phyloP scores from a whole-genome alignment of 2,113 vertebrate genomes.

The Monopterus albus region DNA sequence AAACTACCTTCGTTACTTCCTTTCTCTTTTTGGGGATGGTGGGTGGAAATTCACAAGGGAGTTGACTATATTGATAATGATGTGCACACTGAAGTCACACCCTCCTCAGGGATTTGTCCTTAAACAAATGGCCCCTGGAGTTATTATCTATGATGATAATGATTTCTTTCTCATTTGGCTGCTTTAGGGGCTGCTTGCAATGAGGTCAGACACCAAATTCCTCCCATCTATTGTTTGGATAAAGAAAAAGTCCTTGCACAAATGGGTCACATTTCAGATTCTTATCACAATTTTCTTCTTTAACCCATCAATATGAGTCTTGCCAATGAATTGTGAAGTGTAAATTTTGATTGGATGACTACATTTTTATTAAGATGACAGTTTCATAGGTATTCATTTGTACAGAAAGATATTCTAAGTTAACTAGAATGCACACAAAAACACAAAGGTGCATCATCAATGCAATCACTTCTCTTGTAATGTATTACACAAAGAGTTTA shows the following conservation, averaged over 20 bases:
- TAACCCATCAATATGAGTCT: not conserved
- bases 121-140: slow-evolving; percentile 65
- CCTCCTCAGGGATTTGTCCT: slow-evolving; percentile 69
- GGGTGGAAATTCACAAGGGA: slow-evolving; percentile 68
- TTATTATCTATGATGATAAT: slow-evolving; percentile 74
- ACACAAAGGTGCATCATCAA: too few relatives aligned
- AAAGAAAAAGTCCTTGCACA: slow-evolving; percentile 9
- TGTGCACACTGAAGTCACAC: slow-evolving; percentile 58
- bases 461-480: not conserved
- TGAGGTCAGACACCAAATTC: slow-evolving; percentile 27
- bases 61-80: slow-evolving; percentile 77
- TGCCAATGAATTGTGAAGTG: not conserved
- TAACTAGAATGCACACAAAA: too few relatives aligned
- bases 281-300: not conserved
- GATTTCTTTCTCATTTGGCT: slow-evolving; percentile 47
- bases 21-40: slow-evolving; percentile 75
- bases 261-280: slow-evolving; percentile 13
- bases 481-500: not conserved
- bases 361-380: not conserved
- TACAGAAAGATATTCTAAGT: not conserved
- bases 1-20: slow-evolving; percentile 71
- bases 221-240: slow-evolving; percentile 14
- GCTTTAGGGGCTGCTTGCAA: slow-evolving; percentile 23
- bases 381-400: not conserved
- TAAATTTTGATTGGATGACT: not conserved